These are phyloP conservation scores for Dasypogon diadema DNA, from an alignment of 2,888 invertebrate genomes.

Conservation along the genomic window DNA sequence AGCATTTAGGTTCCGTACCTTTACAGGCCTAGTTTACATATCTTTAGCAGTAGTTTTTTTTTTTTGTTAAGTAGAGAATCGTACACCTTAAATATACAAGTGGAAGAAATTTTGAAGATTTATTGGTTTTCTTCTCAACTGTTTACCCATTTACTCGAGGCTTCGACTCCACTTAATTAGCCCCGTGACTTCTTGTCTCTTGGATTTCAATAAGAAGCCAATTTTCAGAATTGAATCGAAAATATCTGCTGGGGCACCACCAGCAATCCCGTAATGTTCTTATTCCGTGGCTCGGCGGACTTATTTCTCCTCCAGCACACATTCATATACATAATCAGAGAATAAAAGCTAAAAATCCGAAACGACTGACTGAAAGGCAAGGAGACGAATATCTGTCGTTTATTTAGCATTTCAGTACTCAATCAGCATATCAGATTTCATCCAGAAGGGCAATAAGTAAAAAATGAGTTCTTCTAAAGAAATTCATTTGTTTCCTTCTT, in stretches of 20 bases:
- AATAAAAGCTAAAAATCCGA: slow-evolving; percentile 8
- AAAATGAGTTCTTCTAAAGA: slow-evolving; percentile 47
- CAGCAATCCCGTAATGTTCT: not conserved
- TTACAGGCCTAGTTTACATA: no score
- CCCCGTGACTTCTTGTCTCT: slow-evolving; percentile 34
- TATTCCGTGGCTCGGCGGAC: not conserved
- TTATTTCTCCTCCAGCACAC: not conserved
- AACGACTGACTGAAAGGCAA: slow-evolving; percentile 11
- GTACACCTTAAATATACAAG: no score
- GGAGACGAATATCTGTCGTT: slow-evolving; percentile 44
- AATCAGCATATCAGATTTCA: slow-evolving; percentile 55
- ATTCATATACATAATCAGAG: slow-evolving; percentile 13
- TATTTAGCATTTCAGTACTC: slow-evolving; percentile 53
- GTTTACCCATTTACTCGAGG: no score
- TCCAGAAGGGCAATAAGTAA: slow-evolving; percentile 53
- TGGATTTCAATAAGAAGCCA: slow-evolving; percentile 15
- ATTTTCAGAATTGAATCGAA: slow-evolving; percentile 26
- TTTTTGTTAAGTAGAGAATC: no score
- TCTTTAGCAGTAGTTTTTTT: no score
- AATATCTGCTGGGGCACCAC: not conserved
- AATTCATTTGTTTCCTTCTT: slow-evolving; percentile 48
- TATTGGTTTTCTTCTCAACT: no score
- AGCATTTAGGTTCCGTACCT: not conserved
- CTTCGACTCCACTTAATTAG: slow-evolving; percentile 28
- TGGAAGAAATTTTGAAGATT: no score